Conservation (phyloP, 2,888 invertebrate species). For the Heliconius ethilla region DNA sequence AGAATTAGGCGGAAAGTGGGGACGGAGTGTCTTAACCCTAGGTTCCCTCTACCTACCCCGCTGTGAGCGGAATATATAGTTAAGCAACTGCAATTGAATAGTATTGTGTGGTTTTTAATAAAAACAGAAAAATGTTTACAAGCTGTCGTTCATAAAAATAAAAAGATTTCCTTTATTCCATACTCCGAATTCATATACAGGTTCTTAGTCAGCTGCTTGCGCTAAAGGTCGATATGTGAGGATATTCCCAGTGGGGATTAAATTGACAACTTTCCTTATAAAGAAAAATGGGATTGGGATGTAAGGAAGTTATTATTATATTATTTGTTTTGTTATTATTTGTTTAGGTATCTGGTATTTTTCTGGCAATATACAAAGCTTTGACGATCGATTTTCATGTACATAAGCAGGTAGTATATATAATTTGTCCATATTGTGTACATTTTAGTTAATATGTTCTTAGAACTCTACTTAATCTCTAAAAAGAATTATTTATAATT, state of each 20-base stretch:
- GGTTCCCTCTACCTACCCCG: no score
- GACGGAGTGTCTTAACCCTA: no score
- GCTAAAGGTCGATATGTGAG: neutral
- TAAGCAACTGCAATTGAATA: neutral
- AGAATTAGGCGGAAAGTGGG: no score
- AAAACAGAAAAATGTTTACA: neutral
- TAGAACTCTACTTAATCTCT: neutral
- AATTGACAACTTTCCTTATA: neutral
- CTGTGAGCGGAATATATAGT: no score
- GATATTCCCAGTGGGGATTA: slow-evolving; percentile 12
- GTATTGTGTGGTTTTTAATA: neutral
- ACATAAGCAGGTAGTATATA: neutral
- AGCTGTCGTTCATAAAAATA: neutral
- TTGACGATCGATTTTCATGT: neutral
- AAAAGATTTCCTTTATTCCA: slow-evolving; percentile 1
- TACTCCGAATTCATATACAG: neutral
- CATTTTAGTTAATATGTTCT: neutral
- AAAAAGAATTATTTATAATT: neutral
- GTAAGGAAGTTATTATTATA: neutral
- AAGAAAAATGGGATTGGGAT: neutral
- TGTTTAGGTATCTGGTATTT: no score
- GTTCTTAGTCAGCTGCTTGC: slow-evolving; percentile 16
- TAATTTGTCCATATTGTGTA: neutral
- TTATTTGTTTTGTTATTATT: neutral
- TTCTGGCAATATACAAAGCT: no score